Evolutionary conservation across 2,797 vertebrate genomes (phyloP), one percentile per base, ranked within the genome.

Genomic region (Mallotus villosus): DNA sequence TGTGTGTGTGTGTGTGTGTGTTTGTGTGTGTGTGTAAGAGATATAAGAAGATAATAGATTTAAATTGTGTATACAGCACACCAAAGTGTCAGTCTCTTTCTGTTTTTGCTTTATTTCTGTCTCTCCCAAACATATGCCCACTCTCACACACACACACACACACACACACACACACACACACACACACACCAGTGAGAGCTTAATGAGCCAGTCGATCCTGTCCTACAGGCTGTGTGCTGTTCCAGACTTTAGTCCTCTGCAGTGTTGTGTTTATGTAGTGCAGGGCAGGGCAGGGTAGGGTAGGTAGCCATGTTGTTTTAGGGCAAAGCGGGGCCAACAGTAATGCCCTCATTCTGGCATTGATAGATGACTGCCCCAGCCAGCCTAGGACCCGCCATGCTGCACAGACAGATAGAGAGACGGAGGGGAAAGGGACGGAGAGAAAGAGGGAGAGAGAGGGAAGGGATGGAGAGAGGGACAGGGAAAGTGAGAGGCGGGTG

Each of bases 331-430:
- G 81, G 80, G 82, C 85, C 82, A 85, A 77, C 73, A 81, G 78
- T 14, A 80, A 74, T 79, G 64, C 73, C 84, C 80, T 85, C 67
- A 79, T 74, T 78, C 82, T 86, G 87, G 81, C 87, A 85, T 78
- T 93, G 91, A 94, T 92, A 83, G 88, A 90, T 88, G 89, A 81
- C 84, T 80, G 88, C 85, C 82, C 78, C 74, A 74, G 86, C 75
- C 83, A 86, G 83, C 80, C 74, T 83, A 74, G 67, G 67, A 63
- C 77, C 72, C 77, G 68, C 55, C 37, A 41, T 11, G 37, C 37
- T 41, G 37, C 37, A 41, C 37, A 41, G 37, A 41, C 5, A 19
- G 81, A 67, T 69, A 75, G 77, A 2, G 55, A 69, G 67, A 69
- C 11, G 76, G 74, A 64, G 72, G 63, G 72, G 70, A 82, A 82